Evolutionary conservation across 2,113 vertebrate species (phyloP).

Genomic region (Archilochus colubris): DNA sequence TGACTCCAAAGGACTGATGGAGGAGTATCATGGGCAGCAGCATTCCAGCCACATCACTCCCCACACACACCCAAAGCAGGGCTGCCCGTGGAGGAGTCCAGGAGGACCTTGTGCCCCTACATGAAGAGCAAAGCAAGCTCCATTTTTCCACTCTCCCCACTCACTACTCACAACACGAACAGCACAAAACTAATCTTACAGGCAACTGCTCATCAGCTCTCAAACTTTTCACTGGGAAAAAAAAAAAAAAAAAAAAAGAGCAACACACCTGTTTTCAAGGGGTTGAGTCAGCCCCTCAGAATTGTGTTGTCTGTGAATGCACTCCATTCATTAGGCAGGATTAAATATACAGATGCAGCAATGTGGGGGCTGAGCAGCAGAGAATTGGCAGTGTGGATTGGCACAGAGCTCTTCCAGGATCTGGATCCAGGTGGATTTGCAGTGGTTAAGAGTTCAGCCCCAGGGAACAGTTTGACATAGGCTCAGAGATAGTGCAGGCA

Average conservation of each 20-base stretch:
- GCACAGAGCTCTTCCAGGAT: not conserved
- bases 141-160: not conserved
- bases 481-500: not conserved
- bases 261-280: not conserved
- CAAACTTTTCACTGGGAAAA: not conserved
- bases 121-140: fast-evolving
- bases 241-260: not conserved
- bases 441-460: not conserved
- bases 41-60: not conserved
- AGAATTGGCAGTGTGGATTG: not conserved
- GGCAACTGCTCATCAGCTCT: not conserved
- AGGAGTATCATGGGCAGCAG: not conserved
- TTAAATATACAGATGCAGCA: not conserved
- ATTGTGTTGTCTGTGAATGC: not conserved
- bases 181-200: not conserved
- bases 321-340: not conserved
- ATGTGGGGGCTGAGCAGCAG: not conserved
- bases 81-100: fast-evolving
- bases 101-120: not conserved
- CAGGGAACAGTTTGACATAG: not conserved
- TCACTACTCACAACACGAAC: fast-evolving
- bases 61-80: fast-evolving
- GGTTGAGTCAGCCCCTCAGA: not conserved
- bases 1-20: not conserved
- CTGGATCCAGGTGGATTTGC: not conserved